These are phyloP conservation scores for Caenorhabditis tropicalis DNA, from an alignment of 1,140 invertebrate genomes.

Conservation along the genomic window DNA sequence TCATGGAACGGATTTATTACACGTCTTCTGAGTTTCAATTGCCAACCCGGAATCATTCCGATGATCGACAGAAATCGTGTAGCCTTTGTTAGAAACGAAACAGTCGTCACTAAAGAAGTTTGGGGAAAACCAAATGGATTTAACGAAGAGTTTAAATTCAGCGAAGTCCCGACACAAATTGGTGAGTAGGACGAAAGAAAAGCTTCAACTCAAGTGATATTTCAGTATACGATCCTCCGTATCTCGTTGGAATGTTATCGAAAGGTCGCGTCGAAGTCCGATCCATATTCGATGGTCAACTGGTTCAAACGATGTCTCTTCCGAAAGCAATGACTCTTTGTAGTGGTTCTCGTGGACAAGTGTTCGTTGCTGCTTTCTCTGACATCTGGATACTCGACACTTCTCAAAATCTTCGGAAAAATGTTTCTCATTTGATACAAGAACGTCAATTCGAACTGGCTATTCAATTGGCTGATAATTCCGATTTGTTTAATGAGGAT, in stretches of 20 bases:
- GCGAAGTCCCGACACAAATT: not conserved
- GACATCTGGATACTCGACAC: conserved; percentile 50
- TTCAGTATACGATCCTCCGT: conserved; percentile 51
- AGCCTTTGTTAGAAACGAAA: not conserved
- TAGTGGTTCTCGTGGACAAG: conserved; percentile 31
- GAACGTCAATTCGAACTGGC: conserved; percentile 52
- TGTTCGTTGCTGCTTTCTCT: conserved; percentile 5
- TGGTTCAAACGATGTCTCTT: conserved; percentile 44
- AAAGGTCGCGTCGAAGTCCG: conserved; percentile 50
- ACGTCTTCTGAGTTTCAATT: conserved; percentile 15
- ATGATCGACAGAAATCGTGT: not conserved
- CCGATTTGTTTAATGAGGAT: conserved; percentile 34
- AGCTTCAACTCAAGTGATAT: not conserved
- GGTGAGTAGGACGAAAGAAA: not conserved
- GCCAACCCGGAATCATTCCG: conserved; percentile 8
- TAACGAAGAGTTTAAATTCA: not conserved
- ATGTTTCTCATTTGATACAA: conserved; percentile 43
- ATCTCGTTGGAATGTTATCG: conserved; percentile 30
- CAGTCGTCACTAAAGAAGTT: not conserved
- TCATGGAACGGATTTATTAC: conserved; percentile 6
- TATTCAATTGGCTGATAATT: conserved; percentile 49
- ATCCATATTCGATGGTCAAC: not conserved
- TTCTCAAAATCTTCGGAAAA: conserved; percentile 45
- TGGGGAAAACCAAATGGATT: conserved; percentile 9
- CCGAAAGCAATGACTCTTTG: conserved; percentile 30